Evolutionary conservation across 2,888 invertebrate genomes (phyloP).

Genomic region (Rhyacophila evoluta): DNA sequence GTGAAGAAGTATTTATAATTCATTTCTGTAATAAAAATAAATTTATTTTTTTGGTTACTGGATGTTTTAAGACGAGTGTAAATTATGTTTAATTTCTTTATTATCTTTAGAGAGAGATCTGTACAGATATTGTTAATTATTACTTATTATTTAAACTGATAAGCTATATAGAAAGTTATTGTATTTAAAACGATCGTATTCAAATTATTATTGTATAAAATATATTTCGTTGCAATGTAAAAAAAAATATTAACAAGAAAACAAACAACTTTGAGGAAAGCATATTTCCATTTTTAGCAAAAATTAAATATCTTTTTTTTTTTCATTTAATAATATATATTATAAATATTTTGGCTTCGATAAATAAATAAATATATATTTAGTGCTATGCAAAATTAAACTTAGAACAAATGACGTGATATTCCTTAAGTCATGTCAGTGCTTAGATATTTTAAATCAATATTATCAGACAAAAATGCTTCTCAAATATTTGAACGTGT

Average conservation of each 20-base stretch:
- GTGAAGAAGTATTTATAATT: not conserved
- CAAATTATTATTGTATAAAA: not conserved
- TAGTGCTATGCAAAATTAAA: conserved; percentile 31
- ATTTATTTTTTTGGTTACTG: not conserved
- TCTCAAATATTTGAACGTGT: too few relatives aligned
- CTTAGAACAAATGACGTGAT: not conserved
- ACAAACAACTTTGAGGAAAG: not conserved
- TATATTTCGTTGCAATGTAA: not conserved
- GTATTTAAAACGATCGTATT: not conserved
- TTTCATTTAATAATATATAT: conserved; percentile 32
- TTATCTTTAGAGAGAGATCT: not conserved
- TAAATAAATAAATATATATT: conserved; percentile 33
- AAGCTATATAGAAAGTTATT: not conserved
- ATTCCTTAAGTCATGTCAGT: not conserved
- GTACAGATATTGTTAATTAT: conserved; percentile 18
- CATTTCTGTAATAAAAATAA: conserved; percentile 23
- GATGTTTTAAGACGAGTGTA: conserved; percentile 8
- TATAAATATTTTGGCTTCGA: conserved; percentile 38
- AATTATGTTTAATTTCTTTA: not conserved
- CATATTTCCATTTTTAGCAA: conserved; percentile 44
- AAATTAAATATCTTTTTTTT: conserved; percentile 26
- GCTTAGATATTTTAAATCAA: too few relatives aligned
- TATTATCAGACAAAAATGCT: too few relatives aligned
- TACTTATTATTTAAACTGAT: conserved; percentile 6
- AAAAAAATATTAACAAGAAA: not conserved